Base-by-base conservation (phyloP, 2,113 vertebrate genomes). In the Tichodroma muraria region DNA sequence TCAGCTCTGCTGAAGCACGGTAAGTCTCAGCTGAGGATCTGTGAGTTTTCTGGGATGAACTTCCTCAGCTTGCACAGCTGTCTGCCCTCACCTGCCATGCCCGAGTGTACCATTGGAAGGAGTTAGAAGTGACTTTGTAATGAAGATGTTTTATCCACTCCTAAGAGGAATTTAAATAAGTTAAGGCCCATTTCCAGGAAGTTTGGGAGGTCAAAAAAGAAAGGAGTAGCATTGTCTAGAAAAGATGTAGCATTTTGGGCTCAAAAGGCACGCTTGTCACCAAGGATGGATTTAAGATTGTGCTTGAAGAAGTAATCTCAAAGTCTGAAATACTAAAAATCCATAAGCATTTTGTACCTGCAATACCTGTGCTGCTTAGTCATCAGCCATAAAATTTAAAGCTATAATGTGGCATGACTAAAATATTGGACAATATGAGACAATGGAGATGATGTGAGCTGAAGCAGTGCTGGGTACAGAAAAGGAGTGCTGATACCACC, bases 21-120 rank as follows among this genome's bases (percentile, higher is more conserved):
- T 6, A 11, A 64, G 47, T 6, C 52, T 49, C 5, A 3, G 50
- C 20, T 20, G 30, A 80, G 57, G 13, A 45, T 42, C 61, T 0
- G 1, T 6, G 7, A 4, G 15, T 57, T 64, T 42, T 50, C 45
- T 57, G 53, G 20, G 21, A 63, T 0, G 0, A 27, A 6, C 13
- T 70, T 24, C 6, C 40, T 44, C 40, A 57, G 47, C 61, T 56
- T 79, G 66, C 42, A 35, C 9, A 28, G 8, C 38, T 38, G 3
- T 12, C 45, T 68, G 28, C 70, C 72, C 47, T 66, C 35, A 59
- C 42, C 54, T 8, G 13, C 33, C 13, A 2, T 49, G 59, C 21
- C 57, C 49, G 23, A 40, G 5, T 4, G 9, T 22, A 38, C 50
- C 31, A 54, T 5, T 5, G 4, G 57, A 91, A 63, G 37, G 54